Percentiles rank a stretch among this genome's conserved stretches.
Evolutionary conservation across 1,140 invertebrate genomes (phyloP).

Genomic region (Dreissena rostriformis): DNA sequence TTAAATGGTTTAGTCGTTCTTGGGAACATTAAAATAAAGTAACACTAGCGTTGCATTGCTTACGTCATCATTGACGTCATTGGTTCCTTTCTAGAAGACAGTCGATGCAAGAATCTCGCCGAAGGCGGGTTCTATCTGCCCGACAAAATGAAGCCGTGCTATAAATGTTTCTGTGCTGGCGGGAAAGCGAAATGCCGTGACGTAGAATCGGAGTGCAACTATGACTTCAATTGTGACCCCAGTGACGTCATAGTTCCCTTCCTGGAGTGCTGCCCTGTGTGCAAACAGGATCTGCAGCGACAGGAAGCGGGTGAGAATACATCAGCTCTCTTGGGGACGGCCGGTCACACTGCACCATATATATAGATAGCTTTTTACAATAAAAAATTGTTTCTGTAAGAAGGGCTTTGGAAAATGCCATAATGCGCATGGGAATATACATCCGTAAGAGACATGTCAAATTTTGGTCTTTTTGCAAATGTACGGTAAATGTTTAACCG

Average conservation of each 20-base stretch:
- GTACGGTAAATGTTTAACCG: no score
- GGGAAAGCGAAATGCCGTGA: slow-evolving; percentile 7
- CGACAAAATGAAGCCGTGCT: slow-evolving; percentile 27
- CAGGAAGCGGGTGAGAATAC: slow-evolving; percentile 45
- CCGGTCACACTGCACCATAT: not conserved
- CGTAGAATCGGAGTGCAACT: slow-evolving; percentile 6
- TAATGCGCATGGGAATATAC: no score
- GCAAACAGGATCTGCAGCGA: slow-evolving; percentile 20
- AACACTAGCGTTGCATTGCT: no score
- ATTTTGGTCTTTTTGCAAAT: no score
- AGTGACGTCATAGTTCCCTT: slow-evolving; percentile 30
- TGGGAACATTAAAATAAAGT: no score
- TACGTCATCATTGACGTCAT: no score
- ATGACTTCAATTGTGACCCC: slow-evolving; percentile 16
- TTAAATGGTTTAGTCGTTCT: no score
- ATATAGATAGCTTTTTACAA: not conserved
- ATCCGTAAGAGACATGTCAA: no score
- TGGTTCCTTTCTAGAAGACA: not conserved
- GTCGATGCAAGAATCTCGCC: not conserved
- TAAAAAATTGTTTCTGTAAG: not conserved
- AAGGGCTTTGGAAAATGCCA: no score
- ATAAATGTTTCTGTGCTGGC: slow-evolving; percentile 25
- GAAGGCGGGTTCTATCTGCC: slow-evolving; percentile 26
- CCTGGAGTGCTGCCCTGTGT: slow-evolving; percentile 42
- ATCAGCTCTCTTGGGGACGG: slow-evolving; percentile 25